phyloP scores from a whole-genome alignment of 35 echinoderm and acorn worm species.

The Apostichopus californicus region DNA sequence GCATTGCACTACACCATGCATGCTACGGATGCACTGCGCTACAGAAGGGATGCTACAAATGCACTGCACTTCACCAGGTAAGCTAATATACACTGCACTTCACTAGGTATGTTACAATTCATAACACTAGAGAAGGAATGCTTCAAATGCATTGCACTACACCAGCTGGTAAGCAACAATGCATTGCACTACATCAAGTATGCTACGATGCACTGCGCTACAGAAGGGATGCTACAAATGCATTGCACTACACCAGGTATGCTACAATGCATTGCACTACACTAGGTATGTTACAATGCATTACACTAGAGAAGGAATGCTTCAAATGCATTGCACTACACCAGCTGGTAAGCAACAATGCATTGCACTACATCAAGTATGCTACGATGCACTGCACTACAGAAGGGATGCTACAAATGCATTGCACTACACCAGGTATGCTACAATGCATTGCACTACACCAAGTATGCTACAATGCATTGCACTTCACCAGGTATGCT shows the following conservation, averaged over 20 bases:
- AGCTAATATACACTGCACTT: too few species aligned
- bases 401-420: not conserved
- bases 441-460: not conserved
- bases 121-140: not conserved
- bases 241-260: not conserved
- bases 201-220: too few species aligned
- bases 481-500: not conserved
- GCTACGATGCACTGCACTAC: not conserved
- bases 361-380: not conserved
- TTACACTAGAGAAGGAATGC: not conserved
- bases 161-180: too few species aligned
- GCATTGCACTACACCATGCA: too few species aligned
- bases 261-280: not conserved
- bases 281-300: not conserved
- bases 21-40: too few species aligned
- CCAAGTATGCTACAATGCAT: not conserved
- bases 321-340: not conserved
- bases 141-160: not conserved
- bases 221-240: too few species aligned
- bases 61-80: too few species aligned
- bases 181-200: not conserved
- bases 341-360: too few species aligned
- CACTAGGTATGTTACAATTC: not conserved
- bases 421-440: not conserved
- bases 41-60: too few species aligned